Evolutionary conservation across 2,888 invertebrate species (phyloP).

Genomic region (Nebria salina): DNA sequence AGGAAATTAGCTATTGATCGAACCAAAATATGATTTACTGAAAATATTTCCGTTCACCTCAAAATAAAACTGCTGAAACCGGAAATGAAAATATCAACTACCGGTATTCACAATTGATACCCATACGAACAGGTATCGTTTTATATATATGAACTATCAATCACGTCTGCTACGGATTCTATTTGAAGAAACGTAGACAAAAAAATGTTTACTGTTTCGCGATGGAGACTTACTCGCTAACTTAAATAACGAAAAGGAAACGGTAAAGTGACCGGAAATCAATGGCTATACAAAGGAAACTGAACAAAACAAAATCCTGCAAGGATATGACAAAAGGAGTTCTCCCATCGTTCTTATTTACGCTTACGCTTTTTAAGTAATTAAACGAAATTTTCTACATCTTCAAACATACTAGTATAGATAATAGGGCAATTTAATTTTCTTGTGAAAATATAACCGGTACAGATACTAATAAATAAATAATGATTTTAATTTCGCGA

Average conservation of each 20-base stretch:
- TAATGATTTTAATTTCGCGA: not conserved
- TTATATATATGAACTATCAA: not conserved
- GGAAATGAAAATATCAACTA: not conserved
- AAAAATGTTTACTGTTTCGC: not conserved
- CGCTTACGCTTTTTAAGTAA: not conserved
- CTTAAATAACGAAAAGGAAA: not conserved
- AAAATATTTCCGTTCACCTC: not conserved
- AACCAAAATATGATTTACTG: not conserved
- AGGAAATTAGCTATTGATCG: not conserved
- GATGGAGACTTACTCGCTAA: not conserved
- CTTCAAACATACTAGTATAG: no score
- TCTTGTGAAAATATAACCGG: no score
- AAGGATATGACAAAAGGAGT: not conserved
- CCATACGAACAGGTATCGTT: not conserved
- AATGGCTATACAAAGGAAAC: not conserved
- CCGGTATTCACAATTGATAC: not conserved
- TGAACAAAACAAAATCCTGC: not conserved
- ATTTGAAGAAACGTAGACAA: not conserved
- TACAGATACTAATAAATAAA: no score
- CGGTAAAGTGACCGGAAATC: not conserved
- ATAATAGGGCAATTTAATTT: no score
- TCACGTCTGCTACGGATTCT: not conserved
- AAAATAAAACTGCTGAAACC: not conserved
- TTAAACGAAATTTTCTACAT: not conserved
- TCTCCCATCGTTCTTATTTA: not conserved